Evolutionary conservation across 2,113 vertebrate genomes (phyloP).

Genomic region (Orientallactaga bullata): DNA sequence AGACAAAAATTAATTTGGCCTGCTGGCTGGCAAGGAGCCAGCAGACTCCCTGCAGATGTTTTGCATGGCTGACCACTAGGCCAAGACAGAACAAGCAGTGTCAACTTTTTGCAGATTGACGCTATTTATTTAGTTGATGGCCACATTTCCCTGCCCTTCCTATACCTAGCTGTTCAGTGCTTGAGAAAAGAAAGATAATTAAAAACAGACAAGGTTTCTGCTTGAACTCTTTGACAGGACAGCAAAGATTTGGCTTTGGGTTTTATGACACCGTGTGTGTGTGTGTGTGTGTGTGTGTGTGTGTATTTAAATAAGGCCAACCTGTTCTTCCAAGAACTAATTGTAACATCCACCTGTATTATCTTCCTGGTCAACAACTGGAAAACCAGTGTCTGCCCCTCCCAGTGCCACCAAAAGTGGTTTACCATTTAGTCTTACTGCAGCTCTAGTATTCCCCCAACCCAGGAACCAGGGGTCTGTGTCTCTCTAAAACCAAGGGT

Average conservation of each 20-base stretch:
- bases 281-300: too few species aligned
- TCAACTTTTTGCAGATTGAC: conserved; percentile 58
- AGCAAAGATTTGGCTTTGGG: not conserved
- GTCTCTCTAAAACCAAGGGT: not conserved
- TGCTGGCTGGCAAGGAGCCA: not conserved
- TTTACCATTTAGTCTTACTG: not conserved
- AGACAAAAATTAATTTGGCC: not conserved
- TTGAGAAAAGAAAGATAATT: not conserved
- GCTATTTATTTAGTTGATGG: conserved; percentile 38
- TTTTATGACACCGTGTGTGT: not conserved
- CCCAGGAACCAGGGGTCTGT: not conserved
- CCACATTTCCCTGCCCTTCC: not conserved
- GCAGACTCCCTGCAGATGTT: not conserved
- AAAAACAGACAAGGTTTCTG: not conserved
- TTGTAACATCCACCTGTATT: not conserved
- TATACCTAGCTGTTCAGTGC: not conserved
- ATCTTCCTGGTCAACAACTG: not conserved
- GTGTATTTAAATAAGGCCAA: not conserved
- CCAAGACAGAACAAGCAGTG: not conserved
- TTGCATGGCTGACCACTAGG: conserved; percentile 41
- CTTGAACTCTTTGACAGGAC: not conserved
- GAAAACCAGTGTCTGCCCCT: not conserved
- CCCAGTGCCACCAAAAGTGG: not conserved
- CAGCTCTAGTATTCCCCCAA: fast-evolving
- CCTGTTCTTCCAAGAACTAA: conserved; percentile 1